Percentiles rank a stretch among this genome's conserved stretches.
Evolutionary conservation across 2,797 vertebrate species (phyloP).

Genomic region (Chaetophractus vellerosus): DNA sequence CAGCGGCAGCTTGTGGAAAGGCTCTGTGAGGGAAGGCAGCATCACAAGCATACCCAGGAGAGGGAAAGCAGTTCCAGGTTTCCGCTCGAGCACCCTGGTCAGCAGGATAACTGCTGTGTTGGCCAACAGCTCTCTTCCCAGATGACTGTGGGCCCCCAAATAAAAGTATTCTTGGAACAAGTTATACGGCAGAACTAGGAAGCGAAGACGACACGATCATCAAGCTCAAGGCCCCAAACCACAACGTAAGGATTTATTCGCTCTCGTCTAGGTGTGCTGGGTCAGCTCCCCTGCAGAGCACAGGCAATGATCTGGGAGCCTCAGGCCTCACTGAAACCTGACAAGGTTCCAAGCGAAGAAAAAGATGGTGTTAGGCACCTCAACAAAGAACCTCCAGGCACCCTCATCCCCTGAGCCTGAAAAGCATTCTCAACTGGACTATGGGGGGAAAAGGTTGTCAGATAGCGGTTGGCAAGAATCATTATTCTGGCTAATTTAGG

Average conservation of each 20-base stretch:
- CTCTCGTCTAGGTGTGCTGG: accelerated
- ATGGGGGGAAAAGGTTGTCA: neutral
- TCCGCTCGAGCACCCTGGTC: neutral
- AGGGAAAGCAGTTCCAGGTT: neutral
- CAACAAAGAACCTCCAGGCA: neutral
- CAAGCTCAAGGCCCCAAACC: neutral
- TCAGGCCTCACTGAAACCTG: neutral
- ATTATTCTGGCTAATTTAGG: constrained; percentile 61
- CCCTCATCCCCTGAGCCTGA: neutral
- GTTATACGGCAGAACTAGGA: neutral
- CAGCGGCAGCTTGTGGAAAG: neutral
- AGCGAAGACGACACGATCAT: neutral
- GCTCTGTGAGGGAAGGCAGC: neutral
- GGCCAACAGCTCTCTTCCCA: neutral
- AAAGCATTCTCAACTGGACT: neutral
- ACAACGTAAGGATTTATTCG: neutral
- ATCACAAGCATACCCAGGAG: neutral
- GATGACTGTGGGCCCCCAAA: neutral
- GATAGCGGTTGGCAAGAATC: neutral
- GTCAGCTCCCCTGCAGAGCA: neutral
- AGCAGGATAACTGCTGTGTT: neutral
- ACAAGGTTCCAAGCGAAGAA: neutral
- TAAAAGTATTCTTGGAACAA: neutral
- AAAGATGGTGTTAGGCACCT: neutral
- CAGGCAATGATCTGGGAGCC: neutral